phyloP scores from a whole-genome alignment of 2,113 vertebrate genomes.

The Platysternon megacephalum region DNA sequence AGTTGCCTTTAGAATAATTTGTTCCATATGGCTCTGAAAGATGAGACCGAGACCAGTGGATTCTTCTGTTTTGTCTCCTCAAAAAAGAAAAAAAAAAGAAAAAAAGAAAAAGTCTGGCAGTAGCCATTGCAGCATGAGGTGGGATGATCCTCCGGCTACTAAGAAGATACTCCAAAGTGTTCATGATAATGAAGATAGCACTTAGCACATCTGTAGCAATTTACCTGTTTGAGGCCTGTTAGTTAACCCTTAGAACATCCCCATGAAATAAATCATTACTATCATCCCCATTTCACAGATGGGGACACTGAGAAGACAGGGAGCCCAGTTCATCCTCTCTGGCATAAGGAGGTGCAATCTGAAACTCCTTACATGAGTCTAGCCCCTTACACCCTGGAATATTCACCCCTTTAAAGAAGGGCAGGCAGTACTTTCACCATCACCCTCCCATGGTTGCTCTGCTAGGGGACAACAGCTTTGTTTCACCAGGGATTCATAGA shows the following conservation, averaged over 20 bases:
- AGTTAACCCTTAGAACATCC: neutral
- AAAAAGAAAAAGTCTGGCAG: neutral
- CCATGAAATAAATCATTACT: neutral
- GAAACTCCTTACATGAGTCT: neutral
- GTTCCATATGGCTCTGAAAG: no score
- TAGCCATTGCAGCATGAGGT: neutral
- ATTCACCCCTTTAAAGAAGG: neutral
- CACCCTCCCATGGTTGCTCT: neutral
- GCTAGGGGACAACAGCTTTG: neutral
- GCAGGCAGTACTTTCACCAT: neutral
- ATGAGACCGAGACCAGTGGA: no score
- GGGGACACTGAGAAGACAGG: neutral
- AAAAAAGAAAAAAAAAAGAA: neutral
- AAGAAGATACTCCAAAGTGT: neutral
- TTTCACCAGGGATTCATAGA: neutral
- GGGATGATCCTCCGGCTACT: neutral
- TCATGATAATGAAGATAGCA: neutral
- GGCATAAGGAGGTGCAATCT: neutral
- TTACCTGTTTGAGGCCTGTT: neutral
- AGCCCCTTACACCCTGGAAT: neutral
- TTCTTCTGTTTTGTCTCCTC: neutral
- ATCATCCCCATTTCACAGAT: neutral
- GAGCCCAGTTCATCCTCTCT: neutral
- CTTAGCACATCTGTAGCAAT: neutral
- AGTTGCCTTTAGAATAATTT: no score